phyloP scores from a whole-genome alignment of 2,113 vertebrate species.

The Manacus vitellinus region DNA sequence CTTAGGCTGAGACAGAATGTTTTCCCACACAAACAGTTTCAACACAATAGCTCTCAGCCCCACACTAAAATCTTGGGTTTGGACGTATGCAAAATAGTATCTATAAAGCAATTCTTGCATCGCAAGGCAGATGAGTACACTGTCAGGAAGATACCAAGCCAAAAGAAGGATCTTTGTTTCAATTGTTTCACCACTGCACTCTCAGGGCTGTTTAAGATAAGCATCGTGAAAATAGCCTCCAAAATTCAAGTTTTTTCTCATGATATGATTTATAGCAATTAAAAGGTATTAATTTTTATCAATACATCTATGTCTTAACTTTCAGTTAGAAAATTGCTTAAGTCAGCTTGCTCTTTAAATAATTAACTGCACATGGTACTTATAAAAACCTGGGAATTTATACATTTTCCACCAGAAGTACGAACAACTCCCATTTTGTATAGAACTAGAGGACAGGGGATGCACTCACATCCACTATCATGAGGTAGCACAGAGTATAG shows the following conservation, averaged over 20 bases:
- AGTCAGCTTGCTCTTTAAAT: not conserved
- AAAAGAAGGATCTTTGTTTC: not conserved
- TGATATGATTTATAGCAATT: too few species aligned
- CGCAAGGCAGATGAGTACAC: not conserved
- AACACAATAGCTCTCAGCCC: not conserved
- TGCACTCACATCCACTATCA: not conserved
- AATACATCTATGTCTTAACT: not conserved
- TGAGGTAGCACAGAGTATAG: rapidly evolving
- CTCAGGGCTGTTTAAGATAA: not conserved
- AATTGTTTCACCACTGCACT: not conserved
- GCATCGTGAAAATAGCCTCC: not conserved
- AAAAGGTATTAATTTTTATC: not conserved
- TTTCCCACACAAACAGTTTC: not conserved
- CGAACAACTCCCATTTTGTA: not conserved
- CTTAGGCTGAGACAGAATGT: not conserved
- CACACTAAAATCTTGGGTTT: not conserved
- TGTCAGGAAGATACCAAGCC: not conserved
- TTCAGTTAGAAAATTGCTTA: not conserved
- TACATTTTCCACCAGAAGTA: not conserved
- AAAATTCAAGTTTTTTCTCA: not conserved
- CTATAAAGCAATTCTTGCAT: not conserved
- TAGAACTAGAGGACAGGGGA: not conserved
- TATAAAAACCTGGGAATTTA: not conserved
- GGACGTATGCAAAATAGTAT: not conserved
- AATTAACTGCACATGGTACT: not conserved